Percentiles rank a stretch among this genome's conserved stretches.
phyloP scores from a whole-genome alignment of 2,888 invertebrate species.

The Byasa hedistus region DNA sequence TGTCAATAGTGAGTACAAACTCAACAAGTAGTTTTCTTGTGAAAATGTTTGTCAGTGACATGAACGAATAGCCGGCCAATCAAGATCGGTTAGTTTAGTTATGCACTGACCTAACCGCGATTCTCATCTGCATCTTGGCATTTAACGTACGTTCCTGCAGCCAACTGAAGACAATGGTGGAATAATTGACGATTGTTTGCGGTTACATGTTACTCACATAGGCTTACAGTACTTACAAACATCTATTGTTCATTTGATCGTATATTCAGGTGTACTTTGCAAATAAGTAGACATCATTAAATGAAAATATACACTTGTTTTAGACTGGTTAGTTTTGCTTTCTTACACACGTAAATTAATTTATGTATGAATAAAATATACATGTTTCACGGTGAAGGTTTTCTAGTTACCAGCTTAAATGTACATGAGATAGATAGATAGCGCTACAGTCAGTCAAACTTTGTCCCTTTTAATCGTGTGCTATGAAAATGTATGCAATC shows the following conservation, averaged over 20 bases:
- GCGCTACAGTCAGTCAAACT: too few species aligned
- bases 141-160: slow-evolving; percentile 1
- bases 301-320: too few species aligned
- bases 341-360: too few species aligned
- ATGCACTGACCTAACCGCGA: slow-evolving; percentile 3
- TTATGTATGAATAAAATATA: too few species aligned
- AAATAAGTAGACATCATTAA: background rate
- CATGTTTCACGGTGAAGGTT: too few species aligned
- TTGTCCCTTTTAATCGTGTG: too few species aligned
- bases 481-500: too few species aligned
- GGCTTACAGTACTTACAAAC: background rate
- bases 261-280: background rate
- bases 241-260: background rate
- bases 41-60: background rate
- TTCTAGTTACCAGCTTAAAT: too few species aligned
- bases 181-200: slow-evolving; percentile 8
- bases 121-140: slow-evolving; percentile 7
- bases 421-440: too few species aligned
- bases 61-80: background rate
- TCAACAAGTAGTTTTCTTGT: background rate
- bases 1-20: background rate
- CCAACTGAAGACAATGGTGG: slow-evolving; percentile 14
- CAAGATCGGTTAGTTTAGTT: slow-evolving; percentile 6
- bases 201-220: slow-evolving; percentile 1
- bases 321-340: too few species aligned